Conservation (phyloP, 2,888 invertebrate species). For the Lordiphosa andalusiaca region DNA sequence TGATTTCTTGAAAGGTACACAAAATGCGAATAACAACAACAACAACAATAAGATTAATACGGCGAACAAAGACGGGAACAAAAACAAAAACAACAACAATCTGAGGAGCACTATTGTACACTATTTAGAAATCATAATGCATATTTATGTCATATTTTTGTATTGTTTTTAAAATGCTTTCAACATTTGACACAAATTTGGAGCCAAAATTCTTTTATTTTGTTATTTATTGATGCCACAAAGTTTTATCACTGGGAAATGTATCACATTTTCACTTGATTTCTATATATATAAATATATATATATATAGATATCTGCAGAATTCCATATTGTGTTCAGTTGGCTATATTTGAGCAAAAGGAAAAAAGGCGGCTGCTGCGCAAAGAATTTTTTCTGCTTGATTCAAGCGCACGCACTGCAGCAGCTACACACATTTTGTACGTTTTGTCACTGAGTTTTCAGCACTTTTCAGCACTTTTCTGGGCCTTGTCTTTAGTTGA, state of each 20-base stretch:
- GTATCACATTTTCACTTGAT: not conserved
- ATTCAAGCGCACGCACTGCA: conserved; percentile 47
- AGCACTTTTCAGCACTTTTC: conserved; percentile 16
- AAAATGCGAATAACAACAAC: conserved; percentile 74
- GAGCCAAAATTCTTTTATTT: conserved; percentile 1
- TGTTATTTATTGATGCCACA: conserved; percentile 1
- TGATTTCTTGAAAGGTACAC: conserved; percentile 78
- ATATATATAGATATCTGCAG: conserved; percentile 18
- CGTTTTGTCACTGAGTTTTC: conserved; percentile 20
- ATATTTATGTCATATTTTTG: conserved; percentile 1
- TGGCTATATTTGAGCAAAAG: conserved; percentile 31
- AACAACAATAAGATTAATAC: conserved; percentile 18
- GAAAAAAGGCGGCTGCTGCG: conserved; percentile 72
- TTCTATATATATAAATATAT: conserved; percentile 4
- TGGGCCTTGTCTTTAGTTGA: conserved; percentile 5
- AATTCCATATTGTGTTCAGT: conserved; percentile 19
- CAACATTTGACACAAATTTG: conserved; percentile 19
- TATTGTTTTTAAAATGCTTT: conserved; percentile 5
- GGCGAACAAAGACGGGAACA: conserved; percentile 49
- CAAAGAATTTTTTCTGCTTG: conserved; percentile 35
- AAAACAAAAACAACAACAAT: conserved; percentile 27
- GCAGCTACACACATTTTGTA: conserved; percentile 13
- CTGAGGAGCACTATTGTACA: conserved; percentile 14
- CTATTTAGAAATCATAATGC: conserved; percentile 1
- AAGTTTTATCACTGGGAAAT: conserved; percentile 6